Percentiles rank a stretch among this genome's conserved stretches.
Conservation (phyloP, 2,113 vertebrate genomes). For the Callaeas wilsoni region DNA sequence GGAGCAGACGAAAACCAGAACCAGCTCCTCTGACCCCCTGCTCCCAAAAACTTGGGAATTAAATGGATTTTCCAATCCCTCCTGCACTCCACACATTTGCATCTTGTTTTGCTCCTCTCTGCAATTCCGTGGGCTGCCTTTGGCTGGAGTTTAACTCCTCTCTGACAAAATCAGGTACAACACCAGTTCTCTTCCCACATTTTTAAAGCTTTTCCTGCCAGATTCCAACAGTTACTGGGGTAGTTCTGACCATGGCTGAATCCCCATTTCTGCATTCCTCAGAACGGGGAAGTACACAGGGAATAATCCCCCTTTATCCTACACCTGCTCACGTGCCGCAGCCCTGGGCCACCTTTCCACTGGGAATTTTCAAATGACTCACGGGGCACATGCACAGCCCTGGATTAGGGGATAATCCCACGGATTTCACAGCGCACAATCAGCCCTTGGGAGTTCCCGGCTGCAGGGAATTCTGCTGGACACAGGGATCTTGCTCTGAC, state of each 20-base stretch:
- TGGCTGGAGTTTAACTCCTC: not conserved
- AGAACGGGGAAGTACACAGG: fast-evolving
- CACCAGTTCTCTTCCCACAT: not conserved
- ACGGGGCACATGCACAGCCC: not conserved
- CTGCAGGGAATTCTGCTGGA: not conserved
- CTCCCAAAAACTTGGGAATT: not conserved
- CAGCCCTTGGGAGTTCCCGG: not conserved
- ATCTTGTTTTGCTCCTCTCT: not conserved
- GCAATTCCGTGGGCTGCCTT: fast-evolving
- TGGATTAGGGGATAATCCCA: fast-evolving
- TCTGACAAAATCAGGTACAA: not conserved
- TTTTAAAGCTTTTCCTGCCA: not conserved
- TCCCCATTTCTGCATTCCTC: not conserved
- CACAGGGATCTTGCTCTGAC: not conserved
- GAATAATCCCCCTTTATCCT: not conserved
- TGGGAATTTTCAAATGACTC: not conserved
- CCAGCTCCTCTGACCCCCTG: not conserved
- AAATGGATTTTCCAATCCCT: not conserved
- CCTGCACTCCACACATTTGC: too few relatives aligned
- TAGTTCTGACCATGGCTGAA: fast-evolving
- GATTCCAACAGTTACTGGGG: fast-evolving
- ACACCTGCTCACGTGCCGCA: fast-evolving
- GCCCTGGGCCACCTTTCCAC: not conserved
- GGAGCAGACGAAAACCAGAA: not conserved
- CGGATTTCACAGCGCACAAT: fast-evolving